Percentiles rank a stretch among this genome's conserved stretches.
Evolutionary conservation across 2,797 vertebrate species (phyloP).

Genomic region (Hyperoplus lanceolatus): DNA sequence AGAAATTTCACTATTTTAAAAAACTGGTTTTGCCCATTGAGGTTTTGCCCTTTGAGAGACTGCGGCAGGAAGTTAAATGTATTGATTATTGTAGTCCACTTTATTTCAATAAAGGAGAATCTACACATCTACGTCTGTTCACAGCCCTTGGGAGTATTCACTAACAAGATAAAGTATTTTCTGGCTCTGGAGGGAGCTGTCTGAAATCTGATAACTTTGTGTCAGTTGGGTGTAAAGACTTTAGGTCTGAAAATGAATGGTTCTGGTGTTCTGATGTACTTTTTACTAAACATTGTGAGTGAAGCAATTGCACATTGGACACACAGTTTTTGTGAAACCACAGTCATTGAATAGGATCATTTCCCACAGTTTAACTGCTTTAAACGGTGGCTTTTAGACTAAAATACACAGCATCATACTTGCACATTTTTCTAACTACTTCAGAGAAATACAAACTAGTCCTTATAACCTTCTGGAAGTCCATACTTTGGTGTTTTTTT

Average conservation of each 20-base stretch:
- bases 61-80: not conserved
- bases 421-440: conserved; percentile 6
- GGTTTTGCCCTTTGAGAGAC: no score
- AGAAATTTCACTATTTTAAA: no score
- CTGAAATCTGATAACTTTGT: not conserved
- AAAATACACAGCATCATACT: conserved; percentile 29
- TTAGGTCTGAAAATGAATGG: conserved; percentile 4
- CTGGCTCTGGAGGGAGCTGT: not conserved
- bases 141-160: not conserved
- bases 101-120: not conserved
- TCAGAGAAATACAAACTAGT: not conserved
- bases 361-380: conserved; percentile 21
- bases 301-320: not conserved
- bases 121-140: not conserved
- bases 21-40: no score
- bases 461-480: not conserved
- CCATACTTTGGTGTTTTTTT: not conserved
- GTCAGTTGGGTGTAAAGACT: not conserved
- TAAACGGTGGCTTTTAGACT: conserved; percentile 10
- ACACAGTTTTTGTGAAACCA: not conserved
- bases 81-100: conserved; percentile 1
- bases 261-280: no score
- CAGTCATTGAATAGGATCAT: conserved; percentile 13
- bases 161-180: not conserved
- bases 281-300: conserved; percentile 4